Percentiles rank a stretch among this genome's conserved stretches.
Conservation (phyloP, 2,888 invertebrate species). For the Caenorhabditis angaria region DNA sequence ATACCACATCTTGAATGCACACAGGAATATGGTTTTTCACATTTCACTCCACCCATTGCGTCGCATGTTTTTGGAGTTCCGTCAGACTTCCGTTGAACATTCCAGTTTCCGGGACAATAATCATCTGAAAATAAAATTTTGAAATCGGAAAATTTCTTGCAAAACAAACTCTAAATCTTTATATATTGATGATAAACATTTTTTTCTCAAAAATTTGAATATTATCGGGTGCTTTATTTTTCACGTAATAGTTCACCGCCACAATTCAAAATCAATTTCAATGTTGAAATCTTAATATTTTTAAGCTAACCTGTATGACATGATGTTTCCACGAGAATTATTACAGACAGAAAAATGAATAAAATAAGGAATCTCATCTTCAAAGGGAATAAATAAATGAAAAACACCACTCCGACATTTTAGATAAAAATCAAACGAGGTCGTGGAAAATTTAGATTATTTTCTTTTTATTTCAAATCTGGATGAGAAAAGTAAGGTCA, state of each 20-base stretch:
- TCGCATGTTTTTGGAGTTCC: constrained; percentile 61
- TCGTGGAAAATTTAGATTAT: background rate
- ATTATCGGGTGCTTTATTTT: no score
- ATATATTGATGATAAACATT: no score
- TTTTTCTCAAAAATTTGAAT: no score
- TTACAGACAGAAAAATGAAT: constrained; percentile 9
- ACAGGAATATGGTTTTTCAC: constrained; percentile 63
- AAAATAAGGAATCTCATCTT: background rate
- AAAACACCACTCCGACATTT: background rate
- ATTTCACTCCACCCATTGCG: constrained; percentile 56
- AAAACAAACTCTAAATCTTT: no score
- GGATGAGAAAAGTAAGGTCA: background rate
- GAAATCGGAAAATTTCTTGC: no score
- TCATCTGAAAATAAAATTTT: constrained; percentile 55
- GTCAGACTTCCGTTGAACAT: constrained; percentile 55
- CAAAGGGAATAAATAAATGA: background rate
- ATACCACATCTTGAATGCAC: constrained; percentile 65
- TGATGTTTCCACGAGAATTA: constrained; percentile 13
- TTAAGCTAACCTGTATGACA: constrained; percentile 36
- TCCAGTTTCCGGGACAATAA: constrained; percentile 65
- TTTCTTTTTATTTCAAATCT: background rate
- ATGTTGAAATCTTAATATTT: background rate
- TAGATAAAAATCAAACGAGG: background rate
- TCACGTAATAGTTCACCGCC: no score
- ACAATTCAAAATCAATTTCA: no score